Evolutionary conservation across 2,113 vertebrate genomes (phyloP), one percentile per base, ranked within the genome.

Genomic region (Ceyx cyanopectus): DNA sequence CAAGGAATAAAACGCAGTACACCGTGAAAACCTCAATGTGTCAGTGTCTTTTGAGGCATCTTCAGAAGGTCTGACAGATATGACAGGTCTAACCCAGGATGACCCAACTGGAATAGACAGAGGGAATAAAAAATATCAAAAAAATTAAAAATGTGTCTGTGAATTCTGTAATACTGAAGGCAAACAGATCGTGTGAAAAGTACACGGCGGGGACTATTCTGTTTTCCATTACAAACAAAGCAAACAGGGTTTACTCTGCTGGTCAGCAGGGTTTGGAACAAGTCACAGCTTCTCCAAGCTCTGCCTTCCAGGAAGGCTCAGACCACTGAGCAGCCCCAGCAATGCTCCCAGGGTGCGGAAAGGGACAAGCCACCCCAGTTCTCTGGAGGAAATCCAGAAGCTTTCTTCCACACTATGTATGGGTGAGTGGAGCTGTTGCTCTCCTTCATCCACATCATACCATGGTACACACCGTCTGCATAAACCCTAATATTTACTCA

Each of bases 281-380:
- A 90, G 73, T 51, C 82, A 74, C 11, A 5, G 6, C 46, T 68
- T 8, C 85, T 51, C 69, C 1, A 2, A 46, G 61, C 80, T 88
- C 77, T 77, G 82, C 92, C 92, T 93, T 93, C 32, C 29, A 95
- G 88, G 80, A 91, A 91, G 69, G 57, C 57, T 92, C 60, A 0
- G 65, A 34, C 51, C 91, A 74, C 51, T 67, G 63, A 62, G 56
- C 13, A 4, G 48, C 37, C 40, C 51, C 10, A 2, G 40, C 37
- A 65, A 27, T 0, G 3, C 43, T 17, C 8, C 0, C 1, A 1
- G 37, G 53, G 27, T 0, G 1, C 32, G n/a, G n/a, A 57, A 51
- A 30, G n/a, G 61, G 32, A 18, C 56, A 15, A 0, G 0, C 27
- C 12, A 76, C 8, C 24, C 32, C 1, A 0, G 10, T 77, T 50